Evolutionary conservation across 2,113 vertebrate species (phyloP).

Genomic region (Geococcyx californianus): DNA sequence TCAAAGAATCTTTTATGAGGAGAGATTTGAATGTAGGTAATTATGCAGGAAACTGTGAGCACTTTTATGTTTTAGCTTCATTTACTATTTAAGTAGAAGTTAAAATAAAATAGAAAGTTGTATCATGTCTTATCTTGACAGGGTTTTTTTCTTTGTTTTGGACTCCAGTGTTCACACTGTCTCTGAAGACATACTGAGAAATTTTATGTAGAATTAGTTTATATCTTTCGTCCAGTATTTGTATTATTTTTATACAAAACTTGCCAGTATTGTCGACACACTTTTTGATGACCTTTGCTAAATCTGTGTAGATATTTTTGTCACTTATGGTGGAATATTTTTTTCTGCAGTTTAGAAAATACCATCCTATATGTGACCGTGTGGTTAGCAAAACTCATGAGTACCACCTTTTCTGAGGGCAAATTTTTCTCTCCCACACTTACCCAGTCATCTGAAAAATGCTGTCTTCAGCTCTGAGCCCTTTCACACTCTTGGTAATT

Average conservation of each 20-base stretch:
- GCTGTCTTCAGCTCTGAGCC: background rate
- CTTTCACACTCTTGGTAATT: background rate
- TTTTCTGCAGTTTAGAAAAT: background rate
- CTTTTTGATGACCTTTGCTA: background rate
- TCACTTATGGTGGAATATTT: background rate
- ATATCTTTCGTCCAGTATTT: background rate
- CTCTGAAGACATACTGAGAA: slow-evolving; percentile 31
- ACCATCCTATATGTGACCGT: background rate
- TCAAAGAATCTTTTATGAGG: slow-evolving; percentile 48
- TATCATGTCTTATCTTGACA: slow-evolving; percentile 57
- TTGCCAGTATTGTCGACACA: background rate
- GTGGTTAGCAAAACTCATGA: background rate
- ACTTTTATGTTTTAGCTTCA: slow-evolving; percentile 51
- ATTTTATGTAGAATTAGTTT: background rate
- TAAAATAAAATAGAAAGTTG: slow-evolving; percentile 53
- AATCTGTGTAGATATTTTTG: background rate
- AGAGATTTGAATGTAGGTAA: slow-evolving; percentile 35
- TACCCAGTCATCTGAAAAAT: background rate
- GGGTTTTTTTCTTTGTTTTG: slow-evolving; percentile 31
- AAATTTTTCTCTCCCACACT: background rate
- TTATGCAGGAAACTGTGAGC: slow-evolving; percentile 30
- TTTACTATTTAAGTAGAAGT: slow-evolving; percentile 52
- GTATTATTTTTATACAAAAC: background rate
- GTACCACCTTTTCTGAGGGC: background rate
- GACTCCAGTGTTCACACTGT: slow-evolving; percentile 6